A percentile compares a stretch with the other conserved stretches of the same genome.
These are phyloP conservation scores for Coleophora flavipennella DNA, from an alignment of 2,888 invertebrate genomes.

Conservation along the genomic window DNA sequence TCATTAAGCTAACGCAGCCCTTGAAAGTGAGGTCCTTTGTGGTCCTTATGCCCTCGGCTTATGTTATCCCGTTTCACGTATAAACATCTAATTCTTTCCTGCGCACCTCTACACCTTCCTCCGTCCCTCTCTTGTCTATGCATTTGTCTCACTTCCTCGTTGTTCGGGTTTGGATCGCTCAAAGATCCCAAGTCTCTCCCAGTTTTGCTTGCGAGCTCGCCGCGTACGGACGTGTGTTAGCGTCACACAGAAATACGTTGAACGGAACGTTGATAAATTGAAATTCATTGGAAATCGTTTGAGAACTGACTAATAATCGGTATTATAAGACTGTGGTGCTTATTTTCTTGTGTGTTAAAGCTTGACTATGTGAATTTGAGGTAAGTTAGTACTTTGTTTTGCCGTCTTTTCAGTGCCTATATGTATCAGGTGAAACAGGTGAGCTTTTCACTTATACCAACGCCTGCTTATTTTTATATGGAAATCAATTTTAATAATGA, in stretches of 20 bases:
- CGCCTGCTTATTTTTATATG: too few species aligned
- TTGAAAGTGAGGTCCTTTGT: conserved; percentile 48
- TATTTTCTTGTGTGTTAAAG: too few species aligned
- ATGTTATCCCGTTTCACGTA: conserved; percentile 64
- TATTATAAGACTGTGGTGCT: background rate
- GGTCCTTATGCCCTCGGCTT: conserved; percentile 40
- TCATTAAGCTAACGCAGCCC: conserved; percentile 11
- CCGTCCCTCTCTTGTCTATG: conserved; percentile 32
- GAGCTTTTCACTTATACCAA: too few species aligned
- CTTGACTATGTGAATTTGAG: too few species aligned
- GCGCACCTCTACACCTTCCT: conserved; percentile 63
- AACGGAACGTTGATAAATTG: conserved; percentile 49
- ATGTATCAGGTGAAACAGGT: too few species aligned
- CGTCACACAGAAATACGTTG: conserved; percentile 16
- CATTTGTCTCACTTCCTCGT: conserved; percentile 26
- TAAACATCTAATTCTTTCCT: conserved; percentile 70
- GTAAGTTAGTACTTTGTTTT: too few species aligned
- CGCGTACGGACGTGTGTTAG: conserved; percentile 31
- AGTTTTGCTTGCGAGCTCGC: conserved; percentile 54
- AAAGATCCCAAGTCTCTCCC: conserved; percentile 31
- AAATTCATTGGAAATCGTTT: conserved; percentile 46
- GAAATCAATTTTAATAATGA: too few species aligned
- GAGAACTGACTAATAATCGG: conserved; percentile 26
- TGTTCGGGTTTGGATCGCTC: conserved; percentile 31
- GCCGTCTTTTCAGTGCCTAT: too few species aligned